phyloP scores from a whole-genome alignment of 2,113 vertebrate species.

The Origma solitaria region DNA sequence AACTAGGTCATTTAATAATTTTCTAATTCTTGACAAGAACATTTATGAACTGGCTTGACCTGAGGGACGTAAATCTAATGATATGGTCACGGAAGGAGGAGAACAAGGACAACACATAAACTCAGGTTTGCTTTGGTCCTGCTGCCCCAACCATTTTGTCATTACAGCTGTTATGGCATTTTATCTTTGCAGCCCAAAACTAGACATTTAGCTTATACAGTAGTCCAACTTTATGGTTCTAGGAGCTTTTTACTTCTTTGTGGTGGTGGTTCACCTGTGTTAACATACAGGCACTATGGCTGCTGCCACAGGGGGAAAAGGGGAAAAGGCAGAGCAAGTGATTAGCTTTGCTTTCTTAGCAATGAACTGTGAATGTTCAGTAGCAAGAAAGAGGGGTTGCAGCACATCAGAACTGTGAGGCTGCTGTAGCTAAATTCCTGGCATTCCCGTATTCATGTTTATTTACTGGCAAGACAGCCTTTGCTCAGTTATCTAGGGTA shows the following conservation, averaged over 20 bases:
- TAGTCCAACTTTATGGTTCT: background rate
- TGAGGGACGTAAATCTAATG: background rate
- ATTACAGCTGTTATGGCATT: background rate
- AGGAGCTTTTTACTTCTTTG: background rate
- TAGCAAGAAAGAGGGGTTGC: background rate
- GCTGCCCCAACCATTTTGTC: background rate
- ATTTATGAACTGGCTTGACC: background rate
- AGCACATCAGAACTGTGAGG: background rate
- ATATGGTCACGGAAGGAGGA: background rate
- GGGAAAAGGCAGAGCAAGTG: background rate
- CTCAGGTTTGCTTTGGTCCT: background rate
- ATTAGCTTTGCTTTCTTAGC: background rate
- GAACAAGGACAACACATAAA: background rate
- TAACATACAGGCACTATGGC: fast-evolving
- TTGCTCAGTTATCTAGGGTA: background rate
- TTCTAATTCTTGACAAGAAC: background rate
- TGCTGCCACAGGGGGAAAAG: background rate
- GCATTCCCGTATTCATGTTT: background rate
- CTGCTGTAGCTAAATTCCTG: background rate
- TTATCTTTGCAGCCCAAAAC: background rate
- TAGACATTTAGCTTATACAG: background rate
- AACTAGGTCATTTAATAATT: background rate
- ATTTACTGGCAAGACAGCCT: background rate
- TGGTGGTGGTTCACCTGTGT: fast-evolving
- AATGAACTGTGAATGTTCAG: background rate